Conservation (phyloP, 2,113 vertebrate species). For the Antechinus stuartii region DNA sequence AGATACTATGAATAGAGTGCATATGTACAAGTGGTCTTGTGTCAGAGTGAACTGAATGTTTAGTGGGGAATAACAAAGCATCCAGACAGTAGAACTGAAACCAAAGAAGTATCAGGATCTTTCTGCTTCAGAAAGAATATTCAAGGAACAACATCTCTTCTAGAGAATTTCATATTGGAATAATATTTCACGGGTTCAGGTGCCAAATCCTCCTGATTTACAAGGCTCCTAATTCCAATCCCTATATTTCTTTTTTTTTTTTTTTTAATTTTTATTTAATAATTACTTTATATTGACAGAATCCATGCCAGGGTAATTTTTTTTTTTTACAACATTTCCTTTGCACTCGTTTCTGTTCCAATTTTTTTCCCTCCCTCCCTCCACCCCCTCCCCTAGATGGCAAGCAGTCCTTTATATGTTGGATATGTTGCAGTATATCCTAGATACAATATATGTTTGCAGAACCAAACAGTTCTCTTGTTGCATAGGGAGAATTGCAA, state of each 20-base stretch:
- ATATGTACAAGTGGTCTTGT: background rate
- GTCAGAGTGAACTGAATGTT: background rate
- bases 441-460: too few species aligned
- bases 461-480: too few species aligned
- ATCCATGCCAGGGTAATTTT: too few species aligned
- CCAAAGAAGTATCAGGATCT: constrained; percentile 40
- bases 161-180: background rate
- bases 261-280: too few species aligned
- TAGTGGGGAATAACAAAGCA: background rate
- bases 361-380: too few species aligned
- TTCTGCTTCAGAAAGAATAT: constrained; percentile 19
- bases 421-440: too few species aligned
- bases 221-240: background rate
- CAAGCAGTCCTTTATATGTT: too few species aligned
- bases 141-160: constrained; percentile 23
- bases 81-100: constrained; percentile 4
- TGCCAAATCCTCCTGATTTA: constrained; percentile 10
- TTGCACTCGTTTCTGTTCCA: too few species aligned
- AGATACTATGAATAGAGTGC: background rate
- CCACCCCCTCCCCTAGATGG: too few species aligned
- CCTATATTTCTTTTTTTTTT: background rate
- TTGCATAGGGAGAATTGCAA: background rate
- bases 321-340: too few species aligned
- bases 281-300: too few species aligned
- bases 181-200: background rate